phyloP scores from a whole-genome alignment of 2,888 invertebrate species.

The Beris morrisii region DNA sequence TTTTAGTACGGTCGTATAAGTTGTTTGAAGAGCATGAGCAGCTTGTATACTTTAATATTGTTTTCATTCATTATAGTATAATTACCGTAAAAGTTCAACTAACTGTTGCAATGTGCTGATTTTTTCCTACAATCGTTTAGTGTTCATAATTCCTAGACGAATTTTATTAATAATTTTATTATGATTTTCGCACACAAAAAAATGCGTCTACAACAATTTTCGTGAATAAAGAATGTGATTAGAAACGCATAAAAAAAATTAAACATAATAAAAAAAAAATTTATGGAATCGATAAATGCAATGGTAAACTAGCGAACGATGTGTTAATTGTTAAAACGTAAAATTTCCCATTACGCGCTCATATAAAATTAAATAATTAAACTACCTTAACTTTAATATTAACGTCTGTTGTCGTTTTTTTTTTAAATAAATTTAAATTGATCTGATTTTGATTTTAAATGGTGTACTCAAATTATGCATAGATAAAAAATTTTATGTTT shows the following conservation, averaged over 20 bases:
- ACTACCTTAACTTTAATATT: not conserved
- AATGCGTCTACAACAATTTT: no score
- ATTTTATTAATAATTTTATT: no score
- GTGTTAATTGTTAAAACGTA: slow-evolving; percentile 25
- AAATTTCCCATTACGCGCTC: slow-evolving; percentile 8
- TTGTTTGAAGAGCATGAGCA: slow-evolving; percentile 41
- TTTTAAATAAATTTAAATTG: slow-evolving; percentile 7
- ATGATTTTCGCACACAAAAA: no score
- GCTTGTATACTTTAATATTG: slow-evolving; percentile 36
- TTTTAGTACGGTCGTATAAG: slow-evolving; percentile 43
- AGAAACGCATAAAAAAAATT: slow-evolving; percentile 13
- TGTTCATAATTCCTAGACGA: no score
- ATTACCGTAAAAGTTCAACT: slow-evolving; percentile 34
- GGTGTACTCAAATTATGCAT: no score
- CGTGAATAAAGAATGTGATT: slow-evolving; percentile 21
- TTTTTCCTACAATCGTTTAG: no score
- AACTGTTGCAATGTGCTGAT: slow-evolving; percentile 6
- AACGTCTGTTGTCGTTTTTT: not conserved
- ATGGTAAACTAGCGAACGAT: slow-evolving; percentile 15
- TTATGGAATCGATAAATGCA: slow-evolving; percentile 21
- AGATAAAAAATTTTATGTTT: no score
- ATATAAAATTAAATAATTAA: not conserved
- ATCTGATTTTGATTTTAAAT: slow-evolving; percentile 4
- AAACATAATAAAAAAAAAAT: slow-evolving; percentile 8
- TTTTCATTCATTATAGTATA: slow-evolving; percentile 37